Conservation (phyloP, 2,888 invertebrate genomes). For the Drosophila limbata region DNA sequence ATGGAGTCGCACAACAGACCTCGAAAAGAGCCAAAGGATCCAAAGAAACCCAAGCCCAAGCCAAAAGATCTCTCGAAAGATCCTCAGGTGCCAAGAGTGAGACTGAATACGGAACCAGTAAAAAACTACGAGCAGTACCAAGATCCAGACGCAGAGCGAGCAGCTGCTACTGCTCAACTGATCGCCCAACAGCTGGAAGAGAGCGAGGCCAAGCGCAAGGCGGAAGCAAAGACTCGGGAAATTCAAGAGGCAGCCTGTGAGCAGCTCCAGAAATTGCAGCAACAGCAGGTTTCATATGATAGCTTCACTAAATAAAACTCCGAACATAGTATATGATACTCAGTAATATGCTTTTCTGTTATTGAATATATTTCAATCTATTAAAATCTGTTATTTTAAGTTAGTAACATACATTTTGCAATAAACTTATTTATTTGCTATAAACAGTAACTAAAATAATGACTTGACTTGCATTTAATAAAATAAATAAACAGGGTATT, state of each 20-base stretch:
- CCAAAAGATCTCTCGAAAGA: background rate
- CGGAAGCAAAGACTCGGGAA: background rate
- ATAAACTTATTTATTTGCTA: background rate
- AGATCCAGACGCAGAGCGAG: constrained; percentile 17
- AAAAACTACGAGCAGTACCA: constrained; percentile 24
- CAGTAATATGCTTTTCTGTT: background rate
- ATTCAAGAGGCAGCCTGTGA: constrained; percentile 20
- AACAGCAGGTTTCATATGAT: constrained; percentile 1
- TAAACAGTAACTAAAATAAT: too few relatives aligned
- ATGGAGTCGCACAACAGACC: constrained; percentile 78
- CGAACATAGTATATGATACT: background rate
- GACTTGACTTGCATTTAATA: too few relatives aligned
- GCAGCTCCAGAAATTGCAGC: constrained; percentile 9
- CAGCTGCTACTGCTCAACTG: constrained; percentile 8
- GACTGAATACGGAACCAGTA: constrained; percentile 22
- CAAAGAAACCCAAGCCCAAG: constrained; percentile 19
- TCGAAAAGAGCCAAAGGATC: constrained; percentile 45
- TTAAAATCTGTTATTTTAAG: background rate
- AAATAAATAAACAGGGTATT: too few relatives aligned
- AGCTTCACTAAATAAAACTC: background rate
- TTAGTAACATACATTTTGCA: background rate
- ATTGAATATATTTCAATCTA: background rate
- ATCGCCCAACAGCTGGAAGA: constrained; percentile 11
- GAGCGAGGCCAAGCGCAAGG: constrained; percentile 5
- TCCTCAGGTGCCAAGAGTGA: constrained; percentile 8